Conservation (phyloP, 2,113 vertebrate species). For the Heterotilapia buettikoferi region DNA sequence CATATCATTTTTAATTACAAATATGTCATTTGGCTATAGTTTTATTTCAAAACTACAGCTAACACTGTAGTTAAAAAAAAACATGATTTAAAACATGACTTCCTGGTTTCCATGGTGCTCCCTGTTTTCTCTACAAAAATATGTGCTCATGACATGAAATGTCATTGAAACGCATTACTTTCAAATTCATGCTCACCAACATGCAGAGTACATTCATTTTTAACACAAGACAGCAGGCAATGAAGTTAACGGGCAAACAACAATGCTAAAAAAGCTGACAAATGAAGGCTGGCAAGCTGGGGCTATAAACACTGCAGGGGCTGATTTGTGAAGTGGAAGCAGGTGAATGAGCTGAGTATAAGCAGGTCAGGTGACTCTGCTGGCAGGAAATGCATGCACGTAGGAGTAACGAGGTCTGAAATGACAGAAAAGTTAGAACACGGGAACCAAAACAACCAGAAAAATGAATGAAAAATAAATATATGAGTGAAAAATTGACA, state of each 20-base stretch:
- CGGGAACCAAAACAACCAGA: fast-evolving
- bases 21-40: not conserved
- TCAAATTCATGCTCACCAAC: not conserved
- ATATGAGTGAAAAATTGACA: not conserved
- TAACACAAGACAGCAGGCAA: not conserved
- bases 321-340: not conserved
- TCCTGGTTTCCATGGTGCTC: not conserved
- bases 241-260: not conserved
- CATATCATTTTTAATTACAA: not conserved
- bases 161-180: not conserved
- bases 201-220: not conserved
- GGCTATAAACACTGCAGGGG: fast-evolving
- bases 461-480: not conserved
- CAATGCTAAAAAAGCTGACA: not conserved
- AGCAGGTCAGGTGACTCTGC: not conserved
- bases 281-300: not conserved
- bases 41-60: not conserved
- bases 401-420: not conserved
- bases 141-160: not conserved
- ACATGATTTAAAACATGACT: not conserved
- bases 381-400: not conserved
- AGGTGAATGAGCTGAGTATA: not conserved
- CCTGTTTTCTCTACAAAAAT: not conserved
- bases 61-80: not conserved
- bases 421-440: not conserved